Conservation (phyloP, 2,888 invertebrate species). For the Lissonota sp. region DNA sequence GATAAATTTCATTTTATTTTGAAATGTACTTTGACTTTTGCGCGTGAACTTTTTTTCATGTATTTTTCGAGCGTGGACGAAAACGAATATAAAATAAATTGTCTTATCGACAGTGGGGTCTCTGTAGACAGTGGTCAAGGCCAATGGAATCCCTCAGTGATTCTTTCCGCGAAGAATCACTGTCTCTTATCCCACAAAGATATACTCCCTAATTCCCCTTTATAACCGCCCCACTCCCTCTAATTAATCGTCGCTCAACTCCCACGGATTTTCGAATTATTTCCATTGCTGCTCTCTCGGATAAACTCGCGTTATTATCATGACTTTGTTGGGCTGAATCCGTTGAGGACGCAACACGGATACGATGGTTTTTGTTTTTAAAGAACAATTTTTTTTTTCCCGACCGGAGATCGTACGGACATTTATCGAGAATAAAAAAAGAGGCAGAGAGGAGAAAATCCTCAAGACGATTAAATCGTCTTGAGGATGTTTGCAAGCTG, state of each 20-base stretch:
- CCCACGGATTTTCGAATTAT: slow-evolving; percentile 12
- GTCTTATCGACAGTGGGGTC: slow-evolving; percentile 16
- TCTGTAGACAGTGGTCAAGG: slow-evolving; percentile 34
- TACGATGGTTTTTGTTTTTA: slow-evolving; percentile 17
- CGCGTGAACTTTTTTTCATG: neutral
- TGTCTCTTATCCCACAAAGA: slow-evolving; percentile 35
- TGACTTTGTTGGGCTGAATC: too few relatives aligned
- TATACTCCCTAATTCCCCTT: slow-evolving; percentile 1
- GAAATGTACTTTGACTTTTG: neutral
- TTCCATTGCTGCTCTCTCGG: neutral
- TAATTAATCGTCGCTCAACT: neutral
- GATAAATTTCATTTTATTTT: neutral
- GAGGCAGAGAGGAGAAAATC: too few relatives aligned
- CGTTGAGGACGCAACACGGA: too few relatives aligned
- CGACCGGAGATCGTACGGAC: too few relatives aligned
- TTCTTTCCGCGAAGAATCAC: neutral
- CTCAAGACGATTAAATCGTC: too few relatives aligned
- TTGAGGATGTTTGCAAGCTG: neutral
- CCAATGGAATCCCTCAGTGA: slow-evolving; percentile 14
- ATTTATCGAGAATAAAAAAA: too few relatives aligned
- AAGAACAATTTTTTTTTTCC: slow-evolving; percentile 35
- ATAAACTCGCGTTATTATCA: slow-evolving; percentile 27
- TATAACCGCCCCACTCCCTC: neutral
- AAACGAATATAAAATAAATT: neutral
- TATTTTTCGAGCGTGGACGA: neutral